Evolutionary conservation across 2,113 vertebrate genomes (phyloP), one percentile per base, ranked within the genome.

Genomic region (Dasyprocta punctata): DNA sequence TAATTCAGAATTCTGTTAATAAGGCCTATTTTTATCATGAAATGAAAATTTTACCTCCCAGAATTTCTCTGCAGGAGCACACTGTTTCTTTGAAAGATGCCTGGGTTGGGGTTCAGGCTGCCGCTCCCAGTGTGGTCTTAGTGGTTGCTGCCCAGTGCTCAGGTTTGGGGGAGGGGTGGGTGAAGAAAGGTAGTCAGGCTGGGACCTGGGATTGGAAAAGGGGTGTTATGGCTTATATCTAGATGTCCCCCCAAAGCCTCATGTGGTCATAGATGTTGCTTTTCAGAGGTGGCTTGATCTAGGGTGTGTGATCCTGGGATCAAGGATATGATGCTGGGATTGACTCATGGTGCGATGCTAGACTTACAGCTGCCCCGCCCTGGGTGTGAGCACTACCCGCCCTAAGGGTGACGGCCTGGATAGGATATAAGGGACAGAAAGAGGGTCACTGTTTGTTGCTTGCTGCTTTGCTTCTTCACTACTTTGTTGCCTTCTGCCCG

Each of bases 1-100:
- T 52, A 26, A 86, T 92, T 69, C n/a, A 92, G 36, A 93, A 83
- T 92, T 88, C n/a, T 58, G 8, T 47, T 69, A 88, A 30, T 49
- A 82, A 67, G n/a, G 9, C 3, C 61, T 47, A 16, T 86, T 92
- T 89, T 17, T 86, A 77, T 63, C 85, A 93, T 47, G 80, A 93
- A 89, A 75, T 44, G 7, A 92, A 95, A 54, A 82, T 71, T 61
- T 65, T 65, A 86, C 90, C 85, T 22, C 38, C 54, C 20, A 30
- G 28, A 82, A 82, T 86, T 89, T 89, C 71, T 77, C 54, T 69
- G 61, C 67, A 69, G 38, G 52, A 75, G n/a, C 41, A 1, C 61
- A 9, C 36, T 20, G 7, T 30, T 90, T 90, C 67, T 90, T 56
- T 69, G 61, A 58, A 80, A 81, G 83, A 41, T 30, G 26, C 24